Evolutionary conservation across 1,140 invertebrate species (phyloP).

Genomic region (Lordiphosa collinella): DNA sequence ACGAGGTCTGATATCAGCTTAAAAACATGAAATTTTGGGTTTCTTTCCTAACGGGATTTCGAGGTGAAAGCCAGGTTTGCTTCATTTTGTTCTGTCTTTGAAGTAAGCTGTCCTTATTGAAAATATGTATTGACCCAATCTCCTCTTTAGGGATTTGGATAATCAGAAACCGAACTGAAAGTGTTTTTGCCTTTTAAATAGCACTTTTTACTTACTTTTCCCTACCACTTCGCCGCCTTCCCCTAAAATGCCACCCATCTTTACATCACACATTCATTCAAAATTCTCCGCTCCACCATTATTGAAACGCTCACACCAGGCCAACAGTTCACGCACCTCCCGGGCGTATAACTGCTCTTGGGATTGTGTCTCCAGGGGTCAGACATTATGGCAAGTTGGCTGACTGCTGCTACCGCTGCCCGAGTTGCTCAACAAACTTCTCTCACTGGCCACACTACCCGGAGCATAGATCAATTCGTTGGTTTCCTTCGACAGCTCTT

Average conservation of each 20-base stretch:
- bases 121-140: too few species aligned
- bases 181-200: too few species aligned
- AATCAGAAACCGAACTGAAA: too few species aligned
- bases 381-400: slow-evolving; percentile 66
- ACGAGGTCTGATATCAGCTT: too few species aligned
- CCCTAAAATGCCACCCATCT: background rate
- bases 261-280: slow-evolving; percentile 32
- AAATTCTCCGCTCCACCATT: slow-evolving; percentile 68
- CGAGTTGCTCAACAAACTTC: slow-evolving; percentile 69
- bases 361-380: slow-evolving; percentile 39
- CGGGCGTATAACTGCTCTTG: slow-evolving; percentile 67
- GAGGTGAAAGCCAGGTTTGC: too few species aligned
- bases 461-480: slow-evolving; percentile 76
- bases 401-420: slow-evolving; percentile 68
- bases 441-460: slow-evolving; percentile 74
- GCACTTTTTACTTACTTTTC: too few species aligned
- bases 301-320: slow-evolving; percentile 76
- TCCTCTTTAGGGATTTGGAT: too few species aligned
- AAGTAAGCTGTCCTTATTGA: too few species aligned
- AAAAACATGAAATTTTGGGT: too few species aligned
- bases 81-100: too few species aligned
- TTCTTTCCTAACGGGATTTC: too few species aligned
- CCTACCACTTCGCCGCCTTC: too few species aligned
- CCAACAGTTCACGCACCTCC: slow-evolving; percentile 66
- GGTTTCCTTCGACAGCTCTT: slow-evolving; percentile 48